Evolutionary conservation across 2,888 invertebrate species (phyloP).

Genomic region (Molanna angustata): DNA sequence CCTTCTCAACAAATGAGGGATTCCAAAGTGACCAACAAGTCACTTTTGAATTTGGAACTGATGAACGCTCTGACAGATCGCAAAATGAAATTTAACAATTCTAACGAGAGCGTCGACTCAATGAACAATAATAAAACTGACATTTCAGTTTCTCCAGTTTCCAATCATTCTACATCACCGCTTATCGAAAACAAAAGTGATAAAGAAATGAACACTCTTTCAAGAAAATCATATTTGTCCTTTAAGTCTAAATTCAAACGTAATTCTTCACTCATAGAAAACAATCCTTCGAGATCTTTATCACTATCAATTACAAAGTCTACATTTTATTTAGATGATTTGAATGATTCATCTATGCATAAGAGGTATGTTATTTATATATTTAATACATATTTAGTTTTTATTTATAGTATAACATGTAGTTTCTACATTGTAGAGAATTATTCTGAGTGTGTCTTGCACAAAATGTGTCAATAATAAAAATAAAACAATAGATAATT

Average conservation of each 20-base stretch:
- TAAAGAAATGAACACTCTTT: constrained; percentile 14
- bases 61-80: background rate
- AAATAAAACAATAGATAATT: no score
- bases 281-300: constrained; percentile 53
- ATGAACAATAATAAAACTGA: constrained; percentile 1
- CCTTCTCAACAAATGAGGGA: background rate
- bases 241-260: constrained; percentile 63
- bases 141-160: background rate
- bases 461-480: no score
- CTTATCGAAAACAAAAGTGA: constrained; percentile 11
- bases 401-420: no score
- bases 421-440: no score
- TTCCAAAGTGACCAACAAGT: constrained; percentile 9
- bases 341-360: constrained; percentile 63
- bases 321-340: constrained; percentile 70
- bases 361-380: constrained; percentile 53
- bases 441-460: no score
- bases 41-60: constrained; percentile 14
- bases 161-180: background rate
- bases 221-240: constrained; percentile 51
- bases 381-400: no score
- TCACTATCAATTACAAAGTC: constrained; percentile 61
- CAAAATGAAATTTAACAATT: constrained; percentile 9
- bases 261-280: constrained; percentile 56
- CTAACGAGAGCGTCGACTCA: constrained; percentile 1